These are phyloP conservation scores for Drosophila basisetae DNA, from an alignment of 2,888 invertebrate species.

Conservation along the genomic window DNA sequence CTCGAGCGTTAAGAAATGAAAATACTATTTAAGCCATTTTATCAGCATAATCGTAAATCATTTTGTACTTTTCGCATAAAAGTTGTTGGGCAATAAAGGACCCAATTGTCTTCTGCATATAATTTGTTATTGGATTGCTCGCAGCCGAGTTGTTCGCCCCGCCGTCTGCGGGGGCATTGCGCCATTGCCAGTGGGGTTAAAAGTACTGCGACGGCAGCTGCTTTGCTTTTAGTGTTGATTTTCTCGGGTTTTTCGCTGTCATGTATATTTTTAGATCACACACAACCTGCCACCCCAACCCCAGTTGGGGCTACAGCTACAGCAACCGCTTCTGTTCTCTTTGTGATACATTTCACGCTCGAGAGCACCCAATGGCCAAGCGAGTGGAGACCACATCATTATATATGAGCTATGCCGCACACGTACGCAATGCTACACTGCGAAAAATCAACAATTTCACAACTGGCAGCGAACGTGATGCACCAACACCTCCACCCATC, in stretches of 20 bases:
- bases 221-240: conserved; percentile 69
- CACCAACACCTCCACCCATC: background rate
- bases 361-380: conserved; percentile 63
- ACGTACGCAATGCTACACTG: conserved; percentile 37
- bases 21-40: conserved; percentile 82
- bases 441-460: background rate
- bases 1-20: conserved; percentile 79
- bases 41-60: conserved; percentile 82
- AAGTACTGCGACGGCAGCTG: conserved; percentile 37
- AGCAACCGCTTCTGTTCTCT: conserved; percentile 52
- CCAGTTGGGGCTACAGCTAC: background rate
- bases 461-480: background rate
- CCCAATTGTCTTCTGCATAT: conserved; percentile 80
- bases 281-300: conserved; percentile 12
- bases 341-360: conserved; percentile 79
- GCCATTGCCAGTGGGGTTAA: conserved; percentile 7
- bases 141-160: conserved; percentile 5
- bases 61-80: conserved; percentile 82
- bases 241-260: conserved; percentile 59
- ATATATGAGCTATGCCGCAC: conserved; percentile 50
- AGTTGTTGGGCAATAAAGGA: conserved; percentile 71
- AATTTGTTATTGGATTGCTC: conserved; percentile 77
- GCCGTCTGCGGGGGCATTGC: conserved; percentile 26
- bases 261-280: conserved; percentile 60
- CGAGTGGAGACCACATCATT: conserved; percentile 73